Evolutionary conservation across 2,888 invertebrate genomes (phyloP).

Genomic region (Drosophila leonis): DNA sequence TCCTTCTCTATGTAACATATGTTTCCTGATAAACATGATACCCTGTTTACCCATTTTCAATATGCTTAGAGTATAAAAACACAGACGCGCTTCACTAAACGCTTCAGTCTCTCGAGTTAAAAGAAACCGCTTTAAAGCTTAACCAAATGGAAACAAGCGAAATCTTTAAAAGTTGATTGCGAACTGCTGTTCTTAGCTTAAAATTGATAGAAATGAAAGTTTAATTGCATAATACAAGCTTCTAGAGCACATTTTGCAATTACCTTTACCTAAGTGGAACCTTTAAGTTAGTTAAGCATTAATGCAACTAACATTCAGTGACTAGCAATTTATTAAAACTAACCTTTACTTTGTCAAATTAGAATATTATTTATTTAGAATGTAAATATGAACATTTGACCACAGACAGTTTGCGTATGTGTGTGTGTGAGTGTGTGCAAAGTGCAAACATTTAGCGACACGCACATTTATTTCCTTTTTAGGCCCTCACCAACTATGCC

Average conservation of each 20-base stretch:
- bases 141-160: background rate
- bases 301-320: slow-evolving; percentile 46
- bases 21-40: no score
- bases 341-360: slow-evolving; percentile 79
- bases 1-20: background rate
- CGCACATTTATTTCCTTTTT: slow-evolving; percentile 70
- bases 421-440: slow-evolving; percentile 36
- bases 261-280: slow-evolving; percentile 16
- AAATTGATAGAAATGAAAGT: background rate
- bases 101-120: background rate
- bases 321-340: slow-evolving; percentile 72
- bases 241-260: slow-evolving; percentile 15
- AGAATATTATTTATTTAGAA: slow-evolving; percentile 82
- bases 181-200: background rate
- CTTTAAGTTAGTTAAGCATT: slow-evolving; percentile 44
- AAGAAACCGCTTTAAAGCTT: slow-evolving; percentile 23
- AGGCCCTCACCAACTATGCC: slow-evolving; percentile 5
- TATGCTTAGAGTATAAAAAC: slow-evolving; percentile 5
- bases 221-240: background rate
- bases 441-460: slow-evolving; percentile 71
- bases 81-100: slow-evolving; percentile 14
- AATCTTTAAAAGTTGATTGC: background rate
- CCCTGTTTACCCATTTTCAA: no score
- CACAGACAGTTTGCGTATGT: slow-evolving; percentile 61
- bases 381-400: slow-evolving; percentile 77